Evolutionary conservation across 1,140 invertebrate species (phyloP).

Genomic region (Philopotamus ludificatus): DNA sequence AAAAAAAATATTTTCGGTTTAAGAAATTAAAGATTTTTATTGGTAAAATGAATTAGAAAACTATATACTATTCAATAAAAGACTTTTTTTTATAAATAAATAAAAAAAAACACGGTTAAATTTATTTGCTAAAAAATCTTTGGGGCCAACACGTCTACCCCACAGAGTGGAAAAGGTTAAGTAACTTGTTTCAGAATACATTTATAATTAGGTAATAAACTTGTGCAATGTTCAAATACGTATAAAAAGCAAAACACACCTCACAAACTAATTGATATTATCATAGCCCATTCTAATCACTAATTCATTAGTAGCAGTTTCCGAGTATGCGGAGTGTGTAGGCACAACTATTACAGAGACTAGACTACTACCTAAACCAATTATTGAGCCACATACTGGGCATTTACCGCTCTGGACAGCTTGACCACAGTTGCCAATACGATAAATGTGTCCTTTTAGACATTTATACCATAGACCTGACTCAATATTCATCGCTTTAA

Average conservation of each 20-base stretch:
- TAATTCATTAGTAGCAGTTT: conserved; percentile 31
- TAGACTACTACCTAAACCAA: conserved; percentile 63
- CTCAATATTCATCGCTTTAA: conserved; percentile 60
- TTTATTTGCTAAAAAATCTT: too few relatives aligned
- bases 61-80: too few relatives aligned
- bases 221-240: not conserved
- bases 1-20: too few relatives aligned
- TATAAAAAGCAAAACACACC: not conserved
- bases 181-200: too few relatives aligned
- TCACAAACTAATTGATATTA: not conserved
- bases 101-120: too few relatives aligned
- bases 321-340: conserved; percentile 52
- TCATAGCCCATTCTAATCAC: not conserved
- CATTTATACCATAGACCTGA: conserved; percentile 75
- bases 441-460: conserved; percentile 71
- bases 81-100: too few relatives aligned
- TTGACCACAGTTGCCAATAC: conserved; percentile 70
- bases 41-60: too few relatives aligned
- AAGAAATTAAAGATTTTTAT: too few relatives aligned
- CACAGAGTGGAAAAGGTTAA: too few relatives aligned
- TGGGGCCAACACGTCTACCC: too few relatives aligned
- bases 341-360: conserved; percentile 64
- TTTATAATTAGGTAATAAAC: not conserved
- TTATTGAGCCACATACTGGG: conserved; percentile 59
- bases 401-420: conserved; percentile 62